phyloP scores from a whole-genome alignment of 2,113 vertebrate species.

The Laterallus jamaicensis region DNA sequence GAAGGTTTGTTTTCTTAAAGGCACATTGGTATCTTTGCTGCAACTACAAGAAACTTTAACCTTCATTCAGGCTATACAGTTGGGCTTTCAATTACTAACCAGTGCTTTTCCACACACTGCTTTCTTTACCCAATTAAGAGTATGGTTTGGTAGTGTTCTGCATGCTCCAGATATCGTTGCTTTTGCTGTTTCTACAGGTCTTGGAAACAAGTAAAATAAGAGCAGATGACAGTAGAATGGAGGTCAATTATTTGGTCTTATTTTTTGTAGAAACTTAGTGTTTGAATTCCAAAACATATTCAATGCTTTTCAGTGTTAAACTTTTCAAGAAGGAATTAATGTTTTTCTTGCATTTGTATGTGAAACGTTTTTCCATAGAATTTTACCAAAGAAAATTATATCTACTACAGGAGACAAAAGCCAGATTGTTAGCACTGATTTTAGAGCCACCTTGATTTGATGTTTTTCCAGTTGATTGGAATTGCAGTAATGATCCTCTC shows the following conservation, averaged over 20 bases:
- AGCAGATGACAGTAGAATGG: background rate
- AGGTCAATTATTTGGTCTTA: background rate
- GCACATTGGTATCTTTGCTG: background rate
- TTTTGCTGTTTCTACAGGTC: background rate
- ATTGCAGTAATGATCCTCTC: background rate
- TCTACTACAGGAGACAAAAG: background rate
- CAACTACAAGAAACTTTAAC: background rate
- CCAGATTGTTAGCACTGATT: background rate
- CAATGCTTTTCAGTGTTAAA: background rate
- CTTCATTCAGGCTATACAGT: background rate
- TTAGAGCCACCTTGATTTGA: background rate
- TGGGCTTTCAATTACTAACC: background rate
- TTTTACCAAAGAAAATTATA: background rate
- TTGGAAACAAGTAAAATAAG: background rate
- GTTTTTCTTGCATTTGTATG: background rate
- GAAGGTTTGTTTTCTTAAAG: slow-evolving; percentile 6
- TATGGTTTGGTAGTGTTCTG: background rate
- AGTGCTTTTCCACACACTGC: background rate
- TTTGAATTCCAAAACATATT: background rate
- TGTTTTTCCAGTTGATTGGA: background rate
- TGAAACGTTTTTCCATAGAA: background rate
- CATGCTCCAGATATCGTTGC: background rate
- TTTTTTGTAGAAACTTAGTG: background rate
- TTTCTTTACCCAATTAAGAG: background rate
- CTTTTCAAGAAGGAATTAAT: background rate